Base-by-base conservation (phyloP, 2,888 invertebrate genomes). In the Ennomos erosarius region DNA sequence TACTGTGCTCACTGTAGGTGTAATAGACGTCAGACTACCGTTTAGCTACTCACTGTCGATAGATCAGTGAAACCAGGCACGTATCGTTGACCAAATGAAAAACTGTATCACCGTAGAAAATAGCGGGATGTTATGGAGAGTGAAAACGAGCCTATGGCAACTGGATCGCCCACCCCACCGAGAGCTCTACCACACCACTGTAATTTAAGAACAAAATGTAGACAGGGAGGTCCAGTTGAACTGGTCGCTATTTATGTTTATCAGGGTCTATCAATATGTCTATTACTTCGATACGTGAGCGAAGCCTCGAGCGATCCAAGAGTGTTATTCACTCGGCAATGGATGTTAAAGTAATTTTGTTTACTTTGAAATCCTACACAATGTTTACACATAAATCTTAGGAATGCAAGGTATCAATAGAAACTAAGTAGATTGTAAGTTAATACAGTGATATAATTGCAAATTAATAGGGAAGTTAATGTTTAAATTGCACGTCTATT, bases 101-200 rank as follows among this genome's bases (percentile, higher is more conserved):
- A 90, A 88, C 85, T 85, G 82, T 88, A 87, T 84, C 85, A 80
- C 73, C 64, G 75, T 85, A 88, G 88, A 88, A 88, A 85, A 74
- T 85, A 85, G 84, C 85, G 84, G 83, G 81, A 90, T 88, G 70
- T 73, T 60, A 85, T 85, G 67, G 90, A 91, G 87, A 90, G 90
- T 90, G 90, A 90, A 90, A 90, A 81, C 84, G 61, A 64, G 74
- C 76, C 70, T 71, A 63, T 76, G 81, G 71, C 74, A 70, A 75
- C 75, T 74, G 61, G 73, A 69, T 57, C 70, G 69, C 58, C 81
- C 78, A 79, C 68, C 68, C 61, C 77, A 77, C 59, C 39, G 65
- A 76, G 82, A 80, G 68, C 78, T 65, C 66, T 68, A 67, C 67
- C 65, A 39, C 65, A 67, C 44, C 37, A 56, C 49, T 46, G 26